Conservation (phyloP, 2,113 vertebrate genomes). For the Vidua chalybeata region DNA sequence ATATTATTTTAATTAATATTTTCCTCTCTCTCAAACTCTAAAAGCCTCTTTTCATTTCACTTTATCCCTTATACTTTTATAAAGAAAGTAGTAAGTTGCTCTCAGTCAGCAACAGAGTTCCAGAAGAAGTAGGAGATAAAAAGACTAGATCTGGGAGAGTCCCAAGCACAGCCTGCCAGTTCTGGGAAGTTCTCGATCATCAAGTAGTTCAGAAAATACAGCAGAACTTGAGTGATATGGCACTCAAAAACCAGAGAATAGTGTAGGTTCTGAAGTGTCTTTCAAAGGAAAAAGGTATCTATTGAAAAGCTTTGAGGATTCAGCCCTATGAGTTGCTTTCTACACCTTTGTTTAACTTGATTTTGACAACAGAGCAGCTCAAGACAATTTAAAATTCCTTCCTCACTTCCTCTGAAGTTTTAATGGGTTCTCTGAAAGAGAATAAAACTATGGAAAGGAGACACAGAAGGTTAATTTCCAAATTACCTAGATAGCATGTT, state of each 20-base stretch:
- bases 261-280: background rate
- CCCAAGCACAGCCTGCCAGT: background rate
- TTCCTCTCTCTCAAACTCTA: background rate
- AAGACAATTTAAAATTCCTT: background rate
- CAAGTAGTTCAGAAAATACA: background rate
- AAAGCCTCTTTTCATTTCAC: background rate
- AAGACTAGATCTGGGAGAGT: background rate
- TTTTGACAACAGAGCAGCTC: background rate
- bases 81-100: background rate
- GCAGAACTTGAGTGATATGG: background rate
- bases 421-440: background rate
- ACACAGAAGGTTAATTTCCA: background rate
- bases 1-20: background rate
- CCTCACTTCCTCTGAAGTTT: background rate
- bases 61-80: background rate
- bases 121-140: background rate
- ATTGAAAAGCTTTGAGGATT: background rate
- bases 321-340: background rate
- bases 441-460: background rate
- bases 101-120: background rate
- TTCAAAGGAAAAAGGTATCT: background rate
- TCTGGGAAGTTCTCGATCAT: background rate
- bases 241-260: background rate
- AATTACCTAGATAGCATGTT: background rate
- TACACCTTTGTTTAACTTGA: background rate